These are phyloP conservation scores for Leptopilina myrica DNA, from an alignment of 2,888 invertebrate genomes.

Conservation along the genomic window DNA sequence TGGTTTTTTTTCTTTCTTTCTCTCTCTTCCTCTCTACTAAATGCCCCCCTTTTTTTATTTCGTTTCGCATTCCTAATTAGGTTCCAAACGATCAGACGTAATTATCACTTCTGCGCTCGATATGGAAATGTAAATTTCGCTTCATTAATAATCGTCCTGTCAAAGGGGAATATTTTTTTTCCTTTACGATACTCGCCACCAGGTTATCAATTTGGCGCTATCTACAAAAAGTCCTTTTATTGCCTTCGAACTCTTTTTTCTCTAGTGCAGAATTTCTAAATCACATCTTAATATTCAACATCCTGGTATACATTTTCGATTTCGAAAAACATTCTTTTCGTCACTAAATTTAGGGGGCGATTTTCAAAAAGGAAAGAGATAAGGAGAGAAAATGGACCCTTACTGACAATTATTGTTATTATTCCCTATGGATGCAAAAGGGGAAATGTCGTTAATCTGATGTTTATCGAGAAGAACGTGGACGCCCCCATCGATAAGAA, in stretches of 20 bases:
- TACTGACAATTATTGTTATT: slow-evolving; percentile 50
- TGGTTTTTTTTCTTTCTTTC: neutral
- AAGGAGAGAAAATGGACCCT: slow-evolving; percentile 39
- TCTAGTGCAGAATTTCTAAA: too few relatives aligned
- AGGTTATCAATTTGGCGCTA: too few relatives aligned
- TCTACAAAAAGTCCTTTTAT: too few relatives aligned
- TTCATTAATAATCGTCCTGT: slow-evolving; percentile 1
- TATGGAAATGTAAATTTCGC: neutral
- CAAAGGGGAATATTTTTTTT: neutral
- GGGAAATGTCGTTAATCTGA: slow-evolving; percentile 56
- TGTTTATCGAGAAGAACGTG: slow-evolving; percentile 54
- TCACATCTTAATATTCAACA: too few relatives aligned
- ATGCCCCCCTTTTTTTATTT: neutral
- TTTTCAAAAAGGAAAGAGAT: too few relatives aligned
- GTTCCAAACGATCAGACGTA: neutral
- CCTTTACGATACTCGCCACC: too few relatives aligned
- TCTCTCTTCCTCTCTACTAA: neutral
- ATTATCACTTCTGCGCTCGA: slow-evolving; percentile 1
- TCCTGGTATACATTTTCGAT: too few relatives aligned
- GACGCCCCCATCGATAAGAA: slow-evolving; percentile 61
- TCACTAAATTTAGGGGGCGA: too few relatives aligned
- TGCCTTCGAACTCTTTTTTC: too few relatives aligned
- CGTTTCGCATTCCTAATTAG: slow-evolving; percentile 30
- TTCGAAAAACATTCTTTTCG: too few relatives aligned
- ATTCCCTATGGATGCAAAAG: slow-evolving; percentile 22